phyloP scores from a whole-genome alignment of 2,797 vertebrate genomes.

The Poeciliopsis infans region DNA sequence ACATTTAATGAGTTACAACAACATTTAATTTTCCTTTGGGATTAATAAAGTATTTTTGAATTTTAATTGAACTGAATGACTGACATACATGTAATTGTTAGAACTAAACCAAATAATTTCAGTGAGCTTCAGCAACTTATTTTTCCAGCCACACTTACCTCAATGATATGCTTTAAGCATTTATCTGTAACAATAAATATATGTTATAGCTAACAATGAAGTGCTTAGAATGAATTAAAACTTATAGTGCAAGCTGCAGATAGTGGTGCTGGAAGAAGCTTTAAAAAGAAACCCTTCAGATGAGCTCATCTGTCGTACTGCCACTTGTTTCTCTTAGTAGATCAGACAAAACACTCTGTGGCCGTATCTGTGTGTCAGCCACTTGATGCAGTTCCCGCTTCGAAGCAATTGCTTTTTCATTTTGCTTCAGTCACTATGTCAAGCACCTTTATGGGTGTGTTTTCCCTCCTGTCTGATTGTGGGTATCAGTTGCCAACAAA shows the following conservation, averaged over 20 bases:
- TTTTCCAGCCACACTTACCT: not conserved
- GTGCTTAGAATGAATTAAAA: not conserved
- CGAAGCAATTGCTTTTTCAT: slow-evolving; percentile 2
- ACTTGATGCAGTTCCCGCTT: slow-evolving; percentile 2
- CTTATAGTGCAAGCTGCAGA: not conserved
- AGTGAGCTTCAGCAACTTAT: not conserved
- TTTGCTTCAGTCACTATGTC: slow-evolving; percentile 21
- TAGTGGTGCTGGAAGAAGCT: not conserved
- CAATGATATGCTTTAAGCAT: not conserved
- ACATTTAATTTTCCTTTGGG: too few species aligned
- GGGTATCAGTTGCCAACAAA: slow-evolving; percentile 35
- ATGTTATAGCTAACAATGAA: not conserved
- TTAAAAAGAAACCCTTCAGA: not conserved
- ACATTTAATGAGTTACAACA: too few species aligned
- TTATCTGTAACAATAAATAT: not conserved
- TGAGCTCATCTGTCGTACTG: slow-evolving; percentile 1
- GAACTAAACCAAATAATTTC: not conserved
- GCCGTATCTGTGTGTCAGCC: not conserved
- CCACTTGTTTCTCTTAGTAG: not conserved
- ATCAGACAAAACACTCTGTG: slow-evolving; percentile 4
- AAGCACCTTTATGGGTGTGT: slow-evolving; percentile 13
- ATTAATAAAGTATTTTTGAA: too few species aligned
- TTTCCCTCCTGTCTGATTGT: slow-evolving; percentile 27
- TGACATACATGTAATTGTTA: not conserved
- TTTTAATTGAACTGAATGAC: not conserved